Percentiles rank a stretch among this genome's conserved stretches.
Evolutionary conservation across 2,113 vertebrate genomes (phyloP).

Genomic region (Opisthocomus hoazin): DNA sequence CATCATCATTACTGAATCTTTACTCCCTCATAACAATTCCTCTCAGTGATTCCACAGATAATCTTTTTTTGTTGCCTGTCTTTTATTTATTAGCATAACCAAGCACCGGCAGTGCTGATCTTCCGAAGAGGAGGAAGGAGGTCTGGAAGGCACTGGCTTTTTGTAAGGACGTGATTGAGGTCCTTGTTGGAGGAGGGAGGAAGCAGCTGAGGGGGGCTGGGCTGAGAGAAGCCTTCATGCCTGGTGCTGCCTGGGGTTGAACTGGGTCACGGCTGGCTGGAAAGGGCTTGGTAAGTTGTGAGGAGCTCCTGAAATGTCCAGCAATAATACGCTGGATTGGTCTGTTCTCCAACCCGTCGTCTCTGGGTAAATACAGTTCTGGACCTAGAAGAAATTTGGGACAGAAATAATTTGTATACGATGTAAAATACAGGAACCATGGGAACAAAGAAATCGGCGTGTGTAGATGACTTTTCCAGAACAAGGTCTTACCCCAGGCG

Average conservation of each 20-base stretch:
- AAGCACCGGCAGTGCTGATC: accelerated
- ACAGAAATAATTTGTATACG: neutral
- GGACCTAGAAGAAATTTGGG: neutral
- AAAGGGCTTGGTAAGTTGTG: neutral
- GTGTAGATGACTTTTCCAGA: neutral
- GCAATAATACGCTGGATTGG: neutral
- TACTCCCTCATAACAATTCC: neutral
- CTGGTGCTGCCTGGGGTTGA: neutral
- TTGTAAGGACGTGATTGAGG: neutral
- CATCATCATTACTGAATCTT: neutral
- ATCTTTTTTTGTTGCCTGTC: neutral
- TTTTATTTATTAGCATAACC: neutral
- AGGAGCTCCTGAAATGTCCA: neutral
- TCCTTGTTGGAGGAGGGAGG: neutral
- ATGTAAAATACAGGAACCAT: neutral
- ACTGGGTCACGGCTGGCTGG: neutral
- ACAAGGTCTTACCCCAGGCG: neutral
- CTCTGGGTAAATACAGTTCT: neutral
- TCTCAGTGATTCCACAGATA: neutral
- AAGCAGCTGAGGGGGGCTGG: neutral
- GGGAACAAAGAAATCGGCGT: neutral
- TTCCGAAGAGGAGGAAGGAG: neutral
- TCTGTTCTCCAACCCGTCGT: accelerated
- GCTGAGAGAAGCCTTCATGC: accelerated
- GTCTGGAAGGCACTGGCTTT: neutral